Evolutionary conservation across 2,888 invertebrate genomes (phyloP), one percentile per base, ranked within the genome.

Genomic region (Dexiosoma caninum): DNA sequence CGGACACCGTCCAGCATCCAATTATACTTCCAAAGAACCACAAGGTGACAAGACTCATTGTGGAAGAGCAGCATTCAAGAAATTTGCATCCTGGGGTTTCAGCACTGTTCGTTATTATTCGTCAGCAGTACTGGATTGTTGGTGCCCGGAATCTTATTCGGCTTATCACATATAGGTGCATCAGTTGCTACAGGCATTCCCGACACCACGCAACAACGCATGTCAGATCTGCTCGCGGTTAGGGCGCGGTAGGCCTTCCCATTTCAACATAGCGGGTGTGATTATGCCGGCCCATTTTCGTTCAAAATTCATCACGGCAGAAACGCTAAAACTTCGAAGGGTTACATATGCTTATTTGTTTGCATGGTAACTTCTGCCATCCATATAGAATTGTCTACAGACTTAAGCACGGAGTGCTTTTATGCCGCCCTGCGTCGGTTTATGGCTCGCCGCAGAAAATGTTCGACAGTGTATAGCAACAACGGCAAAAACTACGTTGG

Each of bases 111-210:
- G 77, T 81, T 0, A 83, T 83, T n/a, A 40, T 79, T 2, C 78
- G 79, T 3, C 75, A 83, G 27, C 14, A 70, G 10, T 82, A 79
- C 14, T 83, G 83, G 79, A 75, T 83, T 8, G 10, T 82, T 8
- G 74, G 80, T 1, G 77, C 64, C 1, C 59, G 83, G 44, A 82
- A 78, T 49, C 27, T 81, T 6, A 76, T 82, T n/a, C 51, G 77
- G 1, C 21, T 46, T 8, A 6, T 82, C 0, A 77, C 71, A 0
- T 62, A 67, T 8, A 64, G 59, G 16, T 81, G 71, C 10, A 5
- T 76, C 0, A 76, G 51, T 27, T 81, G 81, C 32, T 80, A 66
- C 19, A 59, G 60, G n/a, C 59, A 81, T 14, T 55, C 69, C 1
- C 60, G 69, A 7, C 71, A 51, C 30, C 12, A 60, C 60, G 2